These are phyloP conservation scores for Odocoileus virginianus DNA, from an alignment of 2,113 vertebrate genomes.

Conservation along the genomic window DNA sequence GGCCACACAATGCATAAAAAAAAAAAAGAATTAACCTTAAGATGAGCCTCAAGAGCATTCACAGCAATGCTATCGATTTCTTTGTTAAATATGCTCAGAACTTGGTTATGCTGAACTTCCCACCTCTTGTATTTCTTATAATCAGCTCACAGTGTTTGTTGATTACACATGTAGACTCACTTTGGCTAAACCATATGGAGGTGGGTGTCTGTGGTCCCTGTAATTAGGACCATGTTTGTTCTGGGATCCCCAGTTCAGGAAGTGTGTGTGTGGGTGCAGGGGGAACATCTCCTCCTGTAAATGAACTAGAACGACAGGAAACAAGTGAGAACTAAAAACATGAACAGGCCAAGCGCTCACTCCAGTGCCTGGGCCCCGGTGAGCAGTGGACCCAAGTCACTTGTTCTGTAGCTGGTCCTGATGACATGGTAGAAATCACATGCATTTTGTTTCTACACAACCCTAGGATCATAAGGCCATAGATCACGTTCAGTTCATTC, in stretches of 20 bases:
- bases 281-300: neutral
- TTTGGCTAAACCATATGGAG: neutral
- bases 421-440: neutral
- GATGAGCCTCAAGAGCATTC: neutral
- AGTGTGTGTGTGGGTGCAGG: neutral
- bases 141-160: neutral
- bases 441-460: neutral
- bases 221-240: neutral
- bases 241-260: neutral
- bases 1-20: neutral
- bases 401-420: neutral
- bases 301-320: neutral
- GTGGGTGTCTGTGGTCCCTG: neutral
- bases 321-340: neutral
- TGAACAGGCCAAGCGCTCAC: neutral
- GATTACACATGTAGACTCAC: neutral
- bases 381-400: neutral
- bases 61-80: neutral
- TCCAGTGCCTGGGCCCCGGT: rapidly evolving
- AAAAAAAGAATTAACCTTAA: neutral
- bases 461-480: neutral
- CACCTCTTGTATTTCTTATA: neutral
- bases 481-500: neutral
- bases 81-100: neutral
- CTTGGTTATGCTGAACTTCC: neutral